Evolutionary conservation across 2,113 vertebrate species (phyloP), one percentile per base, ranked within the genome.

Genomic region (Noctilio leporinus): DNA sequence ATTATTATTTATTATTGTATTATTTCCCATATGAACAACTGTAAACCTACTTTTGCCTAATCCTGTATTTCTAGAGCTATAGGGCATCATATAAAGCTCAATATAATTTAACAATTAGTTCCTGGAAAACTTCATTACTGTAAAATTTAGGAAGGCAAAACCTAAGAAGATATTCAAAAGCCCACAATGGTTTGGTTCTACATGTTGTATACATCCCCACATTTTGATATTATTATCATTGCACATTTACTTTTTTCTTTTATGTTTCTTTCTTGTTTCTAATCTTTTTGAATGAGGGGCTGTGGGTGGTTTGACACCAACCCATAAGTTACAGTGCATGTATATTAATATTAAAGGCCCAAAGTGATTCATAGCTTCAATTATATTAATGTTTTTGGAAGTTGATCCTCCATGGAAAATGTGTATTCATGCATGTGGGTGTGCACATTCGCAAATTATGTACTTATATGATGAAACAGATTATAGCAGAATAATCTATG

Each of bases 341-440:
- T 95, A 72, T 91, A 80, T 95, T 97, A 94, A 95, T 92, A 93
- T 92, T 72, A 93, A 91, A 89, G 22, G 1, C 4, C 33, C n/a
- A 88, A 12, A 49, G 38, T 94, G 83, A 97, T 70, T 97, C 95
- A 95, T n/a, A 92, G 7, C 6, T 67, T 30, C 59, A 86, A 65
- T 72, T 20, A 83, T 5, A 93, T 43, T 95, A 92, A 92, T 51
- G 81, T 84, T 94, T 96, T 86, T 65, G 70, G 49, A 92, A 87
- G 47, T 22, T 51, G 77, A 92, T 85, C 9, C 22, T 65, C 57
- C 43, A 86, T 0, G 2, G 84, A 81, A 95, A 83, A 49, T 92
- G 30, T 88, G 53, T 96, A n/a, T 65, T 92, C 70, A 84, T 84
- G 51, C 14, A 65, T 81, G 80, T 96, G 75, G 86, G 92, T 69